Evolutionary conservation across 1,140 invertebrate genomes (phyloP), one percentile per base, ranked within the genome.

Genomic region (Drosophila neocordata): DNA sequence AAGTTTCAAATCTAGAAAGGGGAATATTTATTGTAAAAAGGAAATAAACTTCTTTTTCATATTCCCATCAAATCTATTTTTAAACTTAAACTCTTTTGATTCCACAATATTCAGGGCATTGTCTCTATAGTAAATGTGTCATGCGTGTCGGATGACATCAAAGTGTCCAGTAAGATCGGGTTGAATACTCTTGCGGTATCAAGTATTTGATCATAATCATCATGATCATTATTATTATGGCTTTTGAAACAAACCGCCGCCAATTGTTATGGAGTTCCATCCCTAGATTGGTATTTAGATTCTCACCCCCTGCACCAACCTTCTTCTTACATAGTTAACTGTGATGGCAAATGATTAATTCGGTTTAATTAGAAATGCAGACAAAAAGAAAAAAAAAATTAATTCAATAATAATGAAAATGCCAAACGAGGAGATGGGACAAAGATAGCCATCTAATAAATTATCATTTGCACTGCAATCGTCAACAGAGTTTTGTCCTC

Each of bases 311-410:
- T 70, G 69, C 84, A 79, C 73, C 75, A 64, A 73, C 83, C 76
- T 79, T 79, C 75, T 79, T n/a, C n/a, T 88, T 87, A 87, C 88
- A 82, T 87, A 88, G 75, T 73, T 76, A 69, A 76, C 66, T 69
- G 61, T 56, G 31, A 53, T 69, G 44, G 64, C 83, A 88, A 75
- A 87, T 87, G 83, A 88, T 88, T 88, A 88, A 88, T 88, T 88
- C 83, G 83, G 79, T 73, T 88, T 88, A 88, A 88, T 88, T 88
- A 88, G 79, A 88, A 88, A 88, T 88, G 83, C 83, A 88, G 83
- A 88, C 83, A 70, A 88, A 69, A 88, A 88, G 88, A 88, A 83
- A 88, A 83, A 70, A 88, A 69, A 88, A 88, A 88, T 88, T 88
- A 88, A 88, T 88, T 88, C 83, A 88, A 88, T 88, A 79, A 55